These are phyloP conservation scores for Babylonia areolata DNA, from an alignment of 1,140 invertebrate species.

Conservation along the genomic window DNA sequence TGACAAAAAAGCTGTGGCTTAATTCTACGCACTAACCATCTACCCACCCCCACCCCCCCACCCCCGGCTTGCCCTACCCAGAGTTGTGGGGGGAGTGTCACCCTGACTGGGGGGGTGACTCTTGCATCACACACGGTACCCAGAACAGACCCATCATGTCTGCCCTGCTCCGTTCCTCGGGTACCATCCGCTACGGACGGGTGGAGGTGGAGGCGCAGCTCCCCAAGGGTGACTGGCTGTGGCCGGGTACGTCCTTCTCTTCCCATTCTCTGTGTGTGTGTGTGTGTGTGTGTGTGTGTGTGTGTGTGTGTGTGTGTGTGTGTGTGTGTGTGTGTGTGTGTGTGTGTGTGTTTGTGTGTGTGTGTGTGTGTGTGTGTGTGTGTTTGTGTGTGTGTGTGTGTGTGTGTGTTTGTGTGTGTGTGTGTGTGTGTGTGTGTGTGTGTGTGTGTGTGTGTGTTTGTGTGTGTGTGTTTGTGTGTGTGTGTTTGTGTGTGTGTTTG, in stretches of 20 bases:
- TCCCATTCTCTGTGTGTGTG: slow-evolving; percentile 35
- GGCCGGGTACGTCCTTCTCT: slow-evolving; percentile 79
- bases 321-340: slow-evolving; percentile 44
- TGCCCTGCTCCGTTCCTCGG: slow-evolving; percentile 81
- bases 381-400: slow-evolving; percentile 38
- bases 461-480: too few species aligned
- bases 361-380: slow-evolving; percentile 38
- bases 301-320: slow-evolving; percentile 44
- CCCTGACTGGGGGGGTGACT: not conserved
- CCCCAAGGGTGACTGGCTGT: slow-evolving; percentile 86
- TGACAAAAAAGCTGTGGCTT: too few species aligned
- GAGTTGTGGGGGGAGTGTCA: not conserved
- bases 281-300: slow-evolving; percentile 42
- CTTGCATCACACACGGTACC: not conserved
- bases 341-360: slow-evolving; percentile 31
- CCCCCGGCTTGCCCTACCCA: not conserved
- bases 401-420: slow-evolving; percentile 62
- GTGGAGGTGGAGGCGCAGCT: slow-evolving; percentile 85
- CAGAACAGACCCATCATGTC: slow-evolving; percentile 71
- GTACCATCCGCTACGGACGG: slow-evolving; percentile 83
- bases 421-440: too few species aligned
- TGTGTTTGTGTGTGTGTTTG: too few species aligned
- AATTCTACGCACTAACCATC: too few species aligned
- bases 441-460: too few species aligned
- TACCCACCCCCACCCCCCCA: too few species aligned